Conservation (phyloP, 2,888 invertebrate genomes). For the Eristalis tenax region DNA sequence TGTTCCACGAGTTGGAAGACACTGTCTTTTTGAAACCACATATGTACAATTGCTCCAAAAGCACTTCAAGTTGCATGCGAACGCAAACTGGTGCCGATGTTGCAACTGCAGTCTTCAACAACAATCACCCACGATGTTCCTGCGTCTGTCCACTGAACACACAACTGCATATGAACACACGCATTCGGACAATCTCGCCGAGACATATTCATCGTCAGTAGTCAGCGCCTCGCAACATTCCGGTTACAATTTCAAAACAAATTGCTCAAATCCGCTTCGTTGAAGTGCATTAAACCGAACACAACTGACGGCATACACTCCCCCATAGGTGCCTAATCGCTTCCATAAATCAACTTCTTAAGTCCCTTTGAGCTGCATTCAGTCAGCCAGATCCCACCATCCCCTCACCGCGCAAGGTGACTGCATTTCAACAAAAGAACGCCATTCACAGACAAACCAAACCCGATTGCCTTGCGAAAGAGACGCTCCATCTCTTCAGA, state of each 20-base stretch:
- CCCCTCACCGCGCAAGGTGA: slow-evolving; percentile 14
- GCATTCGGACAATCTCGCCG: too few relatives aligned
- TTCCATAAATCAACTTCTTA: slow-evolving; percentile 48
- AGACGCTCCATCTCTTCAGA: slow-evolving; percentile 36
- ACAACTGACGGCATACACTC: not conserved
- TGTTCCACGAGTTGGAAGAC: too few relatives aligned
- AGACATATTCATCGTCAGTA: not conserved
- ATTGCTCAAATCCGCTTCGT: slow-evolving; percentile 12
- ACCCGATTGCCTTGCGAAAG: slow-evolving; percentile 43
- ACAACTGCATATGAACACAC: too few relatives aligned
- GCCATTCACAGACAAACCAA: slow-evolving; percentile 23
- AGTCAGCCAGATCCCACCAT: not conserved
- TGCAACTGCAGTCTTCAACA: too few relatives aligned
- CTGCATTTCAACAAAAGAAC: slow-evolving; percentile 35
- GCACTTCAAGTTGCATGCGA: too few relatives aligned
- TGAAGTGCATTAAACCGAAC: slow-evolving; percentile 23
- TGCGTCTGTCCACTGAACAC: too few relatives aligned
- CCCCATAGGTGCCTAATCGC: slow-evolving; percentile 35
- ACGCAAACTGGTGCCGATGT: too few relatives aligned
- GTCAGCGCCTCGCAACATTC: not conserved
- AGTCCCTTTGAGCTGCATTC: slow-evolving; percentile 35
- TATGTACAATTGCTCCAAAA: too few relatives aligned
- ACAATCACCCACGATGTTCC: too few relatives aligned
- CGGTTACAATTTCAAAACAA: slow-evolving; percentile 3
- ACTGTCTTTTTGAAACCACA: too few relatives aligned